Conservation (phyloP, 2,113 vertebrate species). For the Jacana jacana region DNA sequence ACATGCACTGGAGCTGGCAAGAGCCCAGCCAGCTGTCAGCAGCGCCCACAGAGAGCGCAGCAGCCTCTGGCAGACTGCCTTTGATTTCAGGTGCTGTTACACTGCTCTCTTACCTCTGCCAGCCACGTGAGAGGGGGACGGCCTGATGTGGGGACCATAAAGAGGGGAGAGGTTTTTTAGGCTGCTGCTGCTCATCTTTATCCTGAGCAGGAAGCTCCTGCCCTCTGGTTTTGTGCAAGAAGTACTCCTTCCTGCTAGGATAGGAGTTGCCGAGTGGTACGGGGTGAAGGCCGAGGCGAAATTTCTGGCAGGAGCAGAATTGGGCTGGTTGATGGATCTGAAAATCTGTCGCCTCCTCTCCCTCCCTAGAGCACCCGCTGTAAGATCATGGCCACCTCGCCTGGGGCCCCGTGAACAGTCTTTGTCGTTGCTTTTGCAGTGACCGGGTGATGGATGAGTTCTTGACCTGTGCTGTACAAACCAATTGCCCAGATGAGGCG, state of each 20-base stretch:
- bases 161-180: not conserved
- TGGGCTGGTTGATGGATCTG: not conserved
- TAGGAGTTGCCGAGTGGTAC: not conserved
- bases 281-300: not conserved
- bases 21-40: not conserved
- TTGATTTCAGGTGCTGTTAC: not conserved
- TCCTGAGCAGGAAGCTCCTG: not conserved
- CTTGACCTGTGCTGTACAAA: constrained; percentile 69
- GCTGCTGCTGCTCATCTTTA: not conserved
- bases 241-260: not conserved
- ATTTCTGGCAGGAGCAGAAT: not conserved
- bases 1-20: not conserved
- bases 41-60: rapidly evolving
- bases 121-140: rapidly evolving
- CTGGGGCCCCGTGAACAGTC: not conserved
- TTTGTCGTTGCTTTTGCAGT: constrained; percentile 66
- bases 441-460: constrained; percentile 77
- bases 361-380: not conserved
- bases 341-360: not conserved
- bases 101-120: not conserved
- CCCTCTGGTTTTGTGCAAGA: not conserved
- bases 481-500: constrained; percentile 63
- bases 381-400: not conserved
- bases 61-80: not conserved
- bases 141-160: not conserved